Conservation (phyloP, 2,797 vertebrate genomes). For the Rousettus madagascariensis region DNA sequence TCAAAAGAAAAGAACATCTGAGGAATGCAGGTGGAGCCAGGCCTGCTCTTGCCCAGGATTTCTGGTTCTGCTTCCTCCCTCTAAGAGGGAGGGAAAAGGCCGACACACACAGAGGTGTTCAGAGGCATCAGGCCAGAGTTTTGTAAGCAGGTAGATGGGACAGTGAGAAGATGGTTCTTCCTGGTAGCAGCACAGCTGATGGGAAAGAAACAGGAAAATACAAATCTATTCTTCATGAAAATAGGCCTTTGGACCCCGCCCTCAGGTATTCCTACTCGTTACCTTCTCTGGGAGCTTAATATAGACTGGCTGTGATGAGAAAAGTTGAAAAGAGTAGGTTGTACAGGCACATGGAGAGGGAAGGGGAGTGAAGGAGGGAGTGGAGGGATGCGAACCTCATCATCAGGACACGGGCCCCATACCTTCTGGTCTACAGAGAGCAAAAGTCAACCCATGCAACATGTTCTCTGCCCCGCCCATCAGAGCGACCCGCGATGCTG, state of each 20-base stretch:
- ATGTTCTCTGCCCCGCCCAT: background rate
- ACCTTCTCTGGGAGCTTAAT: slow-evolving; percentile 23
- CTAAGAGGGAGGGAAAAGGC: background rate
- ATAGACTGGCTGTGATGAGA: background rate
- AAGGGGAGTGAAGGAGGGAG: background rate
- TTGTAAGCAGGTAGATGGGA: background rate
- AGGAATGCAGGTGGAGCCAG: slow-evolving; percentile 51
- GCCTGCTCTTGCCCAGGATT: slow-evolving; percentile 60
- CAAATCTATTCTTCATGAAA: background rate
- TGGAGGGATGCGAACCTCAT: background rate
- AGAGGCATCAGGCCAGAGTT: background rate
- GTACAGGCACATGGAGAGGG: background rate
- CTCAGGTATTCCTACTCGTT: background rate
- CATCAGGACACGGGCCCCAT: background rate
- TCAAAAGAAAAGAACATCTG: slow-evolving; percentile 51
- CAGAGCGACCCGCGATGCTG: background rate
- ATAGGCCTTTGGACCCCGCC: background rate
- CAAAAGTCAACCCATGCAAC: background rate
- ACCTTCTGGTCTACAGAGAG: background rate
- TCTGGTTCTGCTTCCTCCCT: slow-evolving; percentile 10
- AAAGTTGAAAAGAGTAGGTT: background rate
- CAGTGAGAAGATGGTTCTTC: background rate
- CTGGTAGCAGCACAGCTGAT: background rate
- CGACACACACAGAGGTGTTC: background rate
- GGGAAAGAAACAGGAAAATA: background rate